A percentile compares a stretch with the other conserved stretches of the same genome.
Conservation (phyloP, 2,113 vertebrate species). For the Rhynchomys soricoides region DNA sequence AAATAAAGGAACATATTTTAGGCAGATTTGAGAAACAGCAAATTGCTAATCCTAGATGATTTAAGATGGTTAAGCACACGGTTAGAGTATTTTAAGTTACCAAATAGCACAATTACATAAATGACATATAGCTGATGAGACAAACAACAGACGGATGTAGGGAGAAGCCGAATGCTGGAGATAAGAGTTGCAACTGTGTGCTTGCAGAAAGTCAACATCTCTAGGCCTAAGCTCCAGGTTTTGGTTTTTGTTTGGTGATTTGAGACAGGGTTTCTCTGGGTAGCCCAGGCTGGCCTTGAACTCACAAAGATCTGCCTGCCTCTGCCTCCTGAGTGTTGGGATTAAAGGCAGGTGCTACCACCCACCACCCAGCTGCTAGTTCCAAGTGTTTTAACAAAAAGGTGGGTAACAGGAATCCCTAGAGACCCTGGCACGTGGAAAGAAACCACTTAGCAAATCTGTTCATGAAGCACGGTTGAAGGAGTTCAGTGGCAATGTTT, state of each 20-base stretch:
- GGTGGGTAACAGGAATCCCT: background rate
- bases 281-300: background rate
- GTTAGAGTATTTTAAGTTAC: slow-evolving; percentile 21
- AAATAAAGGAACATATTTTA: background rate
- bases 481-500: background rate
- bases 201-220: background rate
- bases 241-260: background rate
- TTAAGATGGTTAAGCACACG: background rate
- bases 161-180: background rate
- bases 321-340: background rate
- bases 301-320: background rate
- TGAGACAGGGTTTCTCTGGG: background rate
- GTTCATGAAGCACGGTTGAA: background rate
- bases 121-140: background rate
- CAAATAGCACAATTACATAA: slow-evolving; percentile 5
- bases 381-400: background rate
- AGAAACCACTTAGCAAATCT: background rate
- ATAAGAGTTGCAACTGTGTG: background rate
- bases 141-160: background rate
- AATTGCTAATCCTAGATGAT: background rate
- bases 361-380: background rate
- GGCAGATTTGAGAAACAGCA: background rate
- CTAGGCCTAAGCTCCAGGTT: background rate
- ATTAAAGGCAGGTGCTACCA: background rate
- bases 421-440: background rate